Conservation (phyloP, 1,140 invertebrate genomes). For the Drosophila ercepeae region DNA sequence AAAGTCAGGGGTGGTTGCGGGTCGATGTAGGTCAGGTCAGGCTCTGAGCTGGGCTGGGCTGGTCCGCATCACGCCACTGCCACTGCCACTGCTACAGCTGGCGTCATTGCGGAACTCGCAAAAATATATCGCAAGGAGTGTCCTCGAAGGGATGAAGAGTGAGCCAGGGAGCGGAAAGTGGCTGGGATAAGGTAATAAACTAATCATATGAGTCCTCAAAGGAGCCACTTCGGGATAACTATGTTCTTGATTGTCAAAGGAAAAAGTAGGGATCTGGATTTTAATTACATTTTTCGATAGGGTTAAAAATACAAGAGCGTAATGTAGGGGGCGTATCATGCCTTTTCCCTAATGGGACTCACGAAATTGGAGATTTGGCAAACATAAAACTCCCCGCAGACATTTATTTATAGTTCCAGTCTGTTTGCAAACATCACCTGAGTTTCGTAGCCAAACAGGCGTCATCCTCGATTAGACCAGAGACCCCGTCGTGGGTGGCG, state of each 20-base stretch:
- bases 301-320: too few species aligned
- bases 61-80: constrained; percentile 61
- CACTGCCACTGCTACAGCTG: too few species aligned
- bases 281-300: too few species aligned
- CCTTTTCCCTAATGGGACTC: neutral
- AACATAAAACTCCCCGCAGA: neutral
- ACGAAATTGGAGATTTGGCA: neutral
- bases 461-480: constrained; percentile 29
- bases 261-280: neutral
- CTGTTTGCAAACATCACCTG: constrained; percentile 1
- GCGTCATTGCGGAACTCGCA: constrained; percentile 46
- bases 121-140: constrained; percentile 13
- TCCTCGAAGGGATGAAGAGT: neutral
- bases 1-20: constrained; percentile 38
- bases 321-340: too few species aligned
- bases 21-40: constrained; percentile 53
- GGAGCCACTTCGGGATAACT: neutral
- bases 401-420: neutral
- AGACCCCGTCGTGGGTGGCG: constrained; percentile 20
- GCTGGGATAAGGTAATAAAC: constrained; percentile 44
- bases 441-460: constrained; percentile 8
- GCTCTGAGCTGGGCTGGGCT: constrained; percentile 12
- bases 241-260: neutral
- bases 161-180: neutral
- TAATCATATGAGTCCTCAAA: constrained; percentile 25